A percentile compares a stretch with the other conserved stretches of the same genome.
These are phyloP conservation scores for Myodes glareolus DNA, from an alignment of 2,113 vertebrate species.

Conservation along the genomic window DNA sequence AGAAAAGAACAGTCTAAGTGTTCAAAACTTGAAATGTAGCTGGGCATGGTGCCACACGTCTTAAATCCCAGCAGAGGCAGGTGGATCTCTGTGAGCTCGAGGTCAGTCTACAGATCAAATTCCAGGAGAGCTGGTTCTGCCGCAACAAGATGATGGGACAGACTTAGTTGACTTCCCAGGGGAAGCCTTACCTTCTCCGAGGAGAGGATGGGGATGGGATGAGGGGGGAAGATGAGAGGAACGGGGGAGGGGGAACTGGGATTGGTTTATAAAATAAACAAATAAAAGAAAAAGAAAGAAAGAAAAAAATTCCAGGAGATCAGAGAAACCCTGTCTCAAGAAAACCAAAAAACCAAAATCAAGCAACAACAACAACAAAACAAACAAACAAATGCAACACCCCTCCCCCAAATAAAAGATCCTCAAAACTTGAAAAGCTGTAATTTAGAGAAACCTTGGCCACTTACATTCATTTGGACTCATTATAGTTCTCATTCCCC, in stretches of 20 bases:
- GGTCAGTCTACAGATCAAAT: neutral
- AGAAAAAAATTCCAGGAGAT: neutral
- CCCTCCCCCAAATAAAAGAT: too few species aligned
- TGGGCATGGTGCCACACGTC: rapidly evolving
- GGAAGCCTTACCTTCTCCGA: too few species aligned
- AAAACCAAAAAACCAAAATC: neutral
- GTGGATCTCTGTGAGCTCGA: neutral
- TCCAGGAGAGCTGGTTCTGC: neutral
- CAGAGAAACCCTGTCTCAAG: neutral
- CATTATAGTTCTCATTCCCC: neutral
- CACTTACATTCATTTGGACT: constrained; percentile 21
- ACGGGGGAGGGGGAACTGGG: too few species aligned
- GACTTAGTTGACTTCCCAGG: too few species aligned
- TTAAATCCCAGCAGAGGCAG: neutral
- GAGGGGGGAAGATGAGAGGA: too few species aligned
- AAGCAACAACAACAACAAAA: neutral
- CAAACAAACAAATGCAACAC: too few species aligned
- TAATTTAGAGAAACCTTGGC: constrained; percentile 23
- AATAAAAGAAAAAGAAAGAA: too few species aligned
- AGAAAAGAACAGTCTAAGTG: neutral
- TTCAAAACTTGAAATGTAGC: neutral
- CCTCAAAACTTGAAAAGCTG: neutral
- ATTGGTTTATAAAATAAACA: too few species aligned
- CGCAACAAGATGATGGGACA: too few species aligned
- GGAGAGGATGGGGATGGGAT: too few species aligned